phyloP scores from a whole-genome alignment of 2,113 vertebrate genomes.

The Rhinopomastus cyanomelas region DNA sequence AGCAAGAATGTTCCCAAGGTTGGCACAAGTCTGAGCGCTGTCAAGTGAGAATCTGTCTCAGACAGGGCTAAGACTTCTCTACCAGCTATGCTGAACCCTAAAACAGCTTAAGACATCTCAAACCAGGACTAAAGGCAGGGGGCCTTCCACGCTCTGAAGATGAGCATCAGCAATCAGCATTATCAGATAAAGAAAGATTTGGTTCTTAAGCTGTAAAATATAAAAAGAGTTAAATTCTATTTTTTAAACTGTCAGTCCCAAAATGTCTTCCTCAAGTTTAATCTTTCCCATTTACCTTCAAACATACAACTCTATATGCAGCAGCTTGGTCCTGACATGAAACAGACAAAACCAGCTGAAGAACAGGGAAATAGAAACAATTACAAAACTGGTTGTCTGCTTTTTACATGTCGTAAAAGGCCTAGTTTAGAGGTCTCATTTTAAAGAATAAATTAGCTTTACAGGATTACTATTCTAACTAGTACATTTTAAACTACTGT shows the following conservation, averaged over 20 bases:
- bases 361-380: not conserved
- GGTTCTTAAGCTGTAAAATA: not conserved
- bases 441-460: not conserved
- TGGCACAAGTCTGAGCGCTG: not conserved
- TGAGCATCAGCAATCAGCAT: not conserved
- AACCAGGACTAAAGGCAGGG: not conserved
- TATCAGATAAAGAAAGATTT: not conserved
- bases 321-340: not conserved
- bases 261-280: not conserved
- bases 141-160: not conserved
- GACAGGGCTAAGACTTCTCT: not conserved
- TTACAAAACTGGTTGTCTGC: not conserved
- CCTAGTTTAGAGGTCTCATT: not conserved
- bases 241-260: not conserved
- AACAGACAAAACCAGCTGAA: not conserved
- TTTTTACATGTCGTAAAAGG: not conserved
- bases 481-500: not conserved
- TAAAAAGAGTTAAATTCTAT: not conserved
- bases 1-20: not conserved
- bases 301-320: not conserved
- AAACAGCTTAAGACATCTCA: not conserved
- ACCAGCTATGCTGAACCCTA: not conserved
- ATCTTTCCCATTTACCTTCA: no score
- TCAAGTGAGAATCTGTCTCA: not conserved
- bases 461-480: not conserved